Evolutionary conservation across 2,797 vertebrate species (phyloP).

Genomic region (Diglossa cyanea): DNA sequence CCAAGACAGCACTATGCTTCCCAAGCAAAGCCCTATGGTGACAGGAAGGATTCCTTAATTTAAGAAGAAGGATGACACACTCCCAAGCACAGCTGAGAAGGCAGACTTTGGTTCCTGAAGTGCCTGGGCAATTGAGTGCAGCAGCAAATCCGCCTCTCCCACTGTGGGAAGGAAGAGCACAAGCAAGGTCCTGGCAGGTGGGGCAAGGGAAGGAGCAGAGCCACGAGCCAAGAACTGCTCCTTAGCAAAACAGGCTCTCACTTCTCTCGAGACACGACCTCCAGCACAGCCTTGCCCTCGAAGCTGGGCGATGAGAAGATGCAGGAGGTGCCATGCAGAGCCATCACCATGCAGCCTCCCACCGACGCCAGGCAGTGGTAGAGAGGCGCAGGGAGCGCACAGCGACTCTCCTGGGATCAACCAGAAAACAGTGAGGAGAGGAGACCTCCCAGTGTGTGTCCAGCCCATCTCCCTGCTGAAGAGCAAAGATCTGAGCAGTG

Average conservation of each 20-base stretch:
- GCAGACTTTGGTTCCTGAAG: neutral
- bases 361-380: slow-evolving; percentile 89
- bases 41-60: neutral
- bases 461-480: neutral
- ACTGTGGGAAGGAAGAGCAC: fast-evolving
- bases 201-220: neutral
- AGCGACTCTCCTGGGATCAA: slow-evolving; percentile 61
- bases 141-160: neutral
- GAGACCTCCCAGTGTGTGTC: fast-evolving
- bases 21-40: neutral
- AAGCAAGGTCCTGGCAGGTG: neutral
- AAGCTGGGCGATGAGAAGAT: slow-evolving; percentile 81
- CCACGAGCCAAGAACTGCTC: fast-evolving
- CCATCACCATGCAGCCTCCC: slow-evolving; percentile 78
- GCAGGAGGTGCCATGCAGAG: slow-evolving; percentile 77
- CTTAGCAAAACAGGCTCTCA: slow-evolving; percentile 33
- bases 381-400: slow-evolving; percentile 78
- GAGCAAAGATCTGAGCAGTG: neutral
- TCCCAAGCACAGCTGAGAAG: neutral
- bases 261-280: slow-evolving; percentile 85
- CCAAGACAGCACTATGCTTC: fast-evolving
- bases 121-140: neutral
- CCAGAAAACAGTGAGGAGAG: neutral
- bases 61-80: neutral
- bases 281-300: slow-evolving; percentile 75